These are phyloP conservation scores for Spinus pinus DNA, from an alignment of 2,797 vertebrate genomes.

Conservation along the genomic window DNA sequence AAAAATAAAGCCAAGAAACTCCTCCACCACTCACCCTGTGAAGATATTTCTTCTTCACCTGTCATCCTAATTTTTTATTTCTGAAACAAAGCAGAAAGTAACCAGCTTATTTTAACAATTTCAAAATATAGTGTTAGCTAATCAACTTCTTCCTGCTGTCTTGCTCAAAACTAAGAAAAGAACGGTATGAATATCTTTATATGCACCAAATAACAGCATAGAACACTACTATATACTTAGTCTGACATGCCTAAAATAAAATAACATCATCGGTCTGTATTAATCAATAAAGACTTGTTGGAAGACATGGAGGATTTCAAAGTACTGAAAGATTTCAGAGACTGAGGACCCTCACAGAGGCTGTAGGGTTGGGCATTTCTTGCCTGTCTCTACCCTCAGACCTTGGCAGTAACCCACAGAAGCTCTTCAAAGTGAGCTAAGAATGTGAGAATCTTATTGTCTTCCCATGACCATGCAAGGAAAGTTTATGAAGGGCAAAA, in stretches of 20 bases:
- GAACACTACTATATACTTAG: neutral
- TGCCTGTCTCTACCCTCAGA: neutral
- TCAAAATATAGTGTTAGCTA: neutral
- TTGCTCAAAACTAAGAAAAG: neutral
- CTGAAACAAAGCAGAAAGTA: neutral
- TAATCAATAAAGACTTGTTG: neutral
- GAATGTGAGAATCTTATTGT: neutral
- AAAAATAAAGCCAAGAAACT: neutral
- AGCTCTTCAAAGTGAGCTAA: neutral
- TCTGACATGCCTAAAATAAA: neutral
- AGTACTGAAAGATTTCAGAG: neutral
- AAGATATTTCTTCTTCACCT: neutral
- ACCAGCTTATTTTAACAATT: neutral
- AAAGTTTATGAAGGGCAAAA: neutral
- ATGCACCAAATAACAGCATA: neutral
- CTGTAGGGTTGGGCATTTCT: neutral
- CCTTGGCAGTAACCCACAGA: neutral
- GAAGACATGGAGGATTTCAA: neutral
- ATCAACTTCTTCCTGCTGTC: neutral
- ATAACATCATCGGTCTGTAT: neutral
- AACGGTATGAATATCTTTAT: neutral
- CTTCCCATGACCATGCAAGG: neutral
- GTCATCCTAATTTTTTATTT: neutral
- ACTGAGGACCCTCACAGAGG: neutral
- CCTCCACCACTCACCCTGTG: fast-evolving